Evolutionary conservation across 2,113 vertebrate genomes (phyloP).

Genomic region (Channa maculata): DNA sequence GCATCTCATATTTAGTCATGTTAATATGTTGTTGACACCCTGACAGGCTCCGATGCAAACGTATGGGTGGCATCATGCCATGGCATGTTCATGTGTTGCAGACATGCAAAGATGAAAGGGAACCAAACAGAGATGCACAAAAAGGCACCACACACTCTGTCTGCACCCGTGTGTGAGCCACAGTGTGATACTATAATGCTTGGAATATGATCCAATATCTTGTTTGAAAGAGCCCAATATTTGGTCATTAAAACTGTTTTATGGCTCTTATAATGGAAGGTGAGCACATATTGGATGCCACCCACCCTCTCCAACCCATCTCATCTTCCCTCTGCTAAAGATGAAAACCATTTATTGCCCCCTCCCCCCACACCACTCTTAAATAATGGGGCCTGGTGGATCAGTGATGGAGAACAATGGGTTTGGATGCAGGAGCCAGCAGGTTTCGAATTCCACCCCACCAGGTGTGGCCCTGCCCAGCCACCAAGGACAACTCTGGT

Average conservation of each 20-base stretch:
- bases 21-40: too few species aligned
- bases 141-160: constrained; percentile 11
- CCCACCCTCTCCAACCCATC: constrained; percentile 51
- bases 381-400: too few species aligned
- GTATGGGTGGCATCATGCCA: too few species aligned
- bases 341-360: constrained; percentile 78
- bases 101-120: not conserved
- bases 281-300: constrained; percentile 48
- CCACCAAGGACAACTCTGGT: too few species aligned
- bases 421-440: too few species aligned
- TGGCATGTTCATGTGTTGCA: not conserved
- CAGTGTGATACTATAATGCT: constrained; percentile 54
- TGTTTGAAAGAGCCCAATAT: constrained; percentile 69
- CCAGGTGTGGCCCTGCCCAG: too few species aligned
- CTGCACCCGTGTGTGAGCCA: constrained; percentile 33
- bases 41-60: too few species aligned
- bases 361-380: constrained; percentile 10
- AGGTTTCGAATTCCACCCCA: too few species aligned
- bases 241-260: constrained; percentile 74
- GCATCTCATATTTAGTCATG: too few species aligned
- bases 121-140: not conserved
- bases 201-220: constrained; percentile 66
- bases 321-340: constrained; percentile 54
- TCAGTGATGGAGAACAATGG: too few species aligned
- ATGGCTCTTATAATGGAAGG: constrained; percentile 68